phyloP scores from a whole-genome alignment of 2,888 invertebrate genomes.

The Octonoba sinensis region DNA sequence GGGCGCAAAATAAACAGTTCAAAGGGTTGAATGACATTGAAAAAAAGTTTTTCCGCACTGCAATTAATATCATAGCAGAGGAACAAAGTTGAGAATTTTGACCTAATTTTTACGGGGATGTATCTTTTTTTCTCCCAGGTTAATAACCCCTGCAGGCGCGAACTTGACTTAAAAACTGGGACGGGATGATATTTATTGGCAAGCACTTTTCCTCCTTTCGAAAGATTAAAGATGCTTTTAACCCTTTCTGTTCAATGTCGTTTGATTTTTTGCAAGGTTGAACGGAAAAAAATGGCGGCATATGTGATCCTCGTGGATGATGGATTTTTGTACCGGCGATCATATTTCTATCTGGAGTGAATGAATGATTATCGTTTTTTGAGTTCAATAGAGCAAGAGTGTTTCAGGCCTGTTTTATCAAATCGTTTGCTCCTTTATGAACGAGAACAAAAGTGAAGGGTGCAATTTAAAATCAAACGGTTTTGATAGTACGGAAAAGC shows the following conservation, averaged over 20 bases:
- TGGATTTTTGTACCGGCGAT: no score
- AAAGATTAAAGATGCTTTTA: conserved; percentile 18
- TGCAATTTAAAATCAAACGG: no score
- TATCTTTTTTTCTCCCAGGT: conserved; percentile 13
- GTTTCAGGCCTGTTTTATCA: no score
- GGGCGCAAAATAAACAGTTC: neutral
- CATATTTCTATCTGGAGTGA: no score
- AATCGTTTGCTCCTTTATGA: no score
- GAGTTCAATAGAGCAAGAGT: no score
- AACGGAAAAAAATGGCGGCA: neutral
- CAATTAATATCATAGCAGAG: conserved; percentile 39
- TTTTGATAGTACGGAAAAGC: no score
- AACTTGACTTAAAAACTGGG: conserved; percentile 55
- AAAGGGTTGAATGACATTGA: conserved; percentile 46
- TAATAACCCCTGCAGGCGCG: conserved; percentile 25
- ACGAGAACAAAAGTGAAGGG: no score
- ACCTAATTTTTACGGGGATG: conserved; percentile 43
- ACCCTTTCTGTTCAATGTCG: conserved; percentile 3
- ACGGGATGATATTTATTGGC: conserved; percentile 33
- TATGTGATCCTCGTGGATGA: no score
- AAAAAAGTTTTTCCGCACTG: conserved; percentile 15
- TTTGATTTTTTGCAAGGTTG: conserved; percentile 10
- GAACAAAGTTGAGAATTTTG: conserved; percentile 19
- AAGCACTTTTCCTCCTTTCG: conserved; percentile 26
- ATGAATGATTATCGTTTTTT: no score